Evolutionary conservation across 2,113 vertebrate genomes (phyloP), one percentile per base, ranked within the genome.

Genomic region (Equus quagga): DNA sequence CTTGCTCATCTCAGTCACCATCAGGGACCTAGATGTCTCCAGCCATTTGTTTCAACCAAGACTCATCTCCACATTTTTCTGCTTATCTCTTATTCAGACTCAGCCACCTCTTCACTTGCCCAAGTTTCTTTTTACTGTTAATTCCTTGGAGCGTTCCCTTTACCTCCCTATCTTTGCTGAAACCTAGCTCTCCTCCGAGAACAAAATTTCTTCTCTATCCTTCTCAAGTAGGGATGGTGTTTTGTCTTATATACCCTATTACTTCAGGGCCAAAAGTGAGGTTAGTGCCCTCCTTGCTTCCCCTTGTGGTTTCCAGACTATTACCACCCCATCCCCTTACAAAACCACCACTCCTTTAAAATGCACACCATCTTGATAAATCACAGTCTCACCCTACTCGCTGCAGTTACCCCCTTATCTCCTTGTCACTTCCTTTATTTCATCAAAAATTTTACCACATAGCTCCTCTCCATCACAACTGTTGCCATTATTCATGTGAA

Each of bases 271-370:
- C 60, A 97, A 96, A 87, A 88, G 51, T 28, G n/a, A 65, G 51
- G 58, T 60, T n/a, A 17, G 19, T 67, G 70, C 79, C 67, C 95
- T 92, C 56, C 54, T 81, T 73, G 76, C 60, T 96, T 95, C 79
- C 82, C 89, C 64, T 92, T 96, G 95, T 97, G 98, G 97, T 67
- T 94, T 82, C 78, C 64, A 96, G 49, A 79, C 23, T 44, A 86
- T 84, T n/a, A 69, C 41, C n/a, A 83, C 5, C 33, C 2, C 4
- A 36, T 49, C 3, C 62, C 44, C 58, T 54, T 62, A 95, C 9
- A 84, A 76, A 97, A 65, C 75, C 86, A 96, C 97, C 36, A 28
- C 46, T 44, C 54, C 49, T 83, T n/a, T 60, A 97, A 93, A 81
- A 96, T 46, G 44, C 18, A 65, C 18, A 80, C 15, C 62, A 80